A percentile compares a stretch with the other conserved stretches of the same genome.
phyloP scores from a whole-genome alignment of 2,888 invertebrate species.

The Altica lythri region DNA sequence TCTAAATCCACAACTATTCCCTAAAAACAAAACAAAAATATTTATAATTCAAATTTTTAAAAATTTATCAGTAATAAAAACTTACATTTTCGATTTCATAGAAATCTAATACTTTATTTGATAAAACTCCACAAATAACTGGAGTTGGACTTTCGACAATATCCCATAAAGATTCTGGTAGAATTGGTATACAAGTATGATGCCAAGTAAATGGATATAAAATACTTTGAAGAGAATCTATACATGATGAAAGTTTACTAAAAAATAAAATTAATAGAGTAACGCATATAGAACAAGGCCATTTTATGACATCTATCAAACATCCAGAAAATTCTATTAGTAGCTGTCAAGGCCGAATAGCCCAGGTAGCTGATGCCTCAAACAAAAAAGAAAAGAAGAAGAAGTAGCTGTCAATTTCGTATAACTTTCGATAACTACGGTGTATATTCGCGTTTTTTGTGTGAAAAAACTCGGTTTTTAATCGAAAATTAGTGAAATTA shows the following conservation, averaged over 20 bases:
- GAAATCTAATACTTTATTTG: slow-evolving; percentile 52
- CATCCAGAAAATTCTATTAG: no score
- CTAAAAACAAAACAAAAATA: slow-evolving; percentile 61
- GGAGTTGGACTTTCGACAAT: slow-evolving; percentile 77
- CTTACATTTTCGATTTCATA: slow-evolving; percentile 63
- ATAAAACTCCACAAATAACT: slow-evolving; percentile 73
- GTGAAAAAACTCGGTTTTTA: no score
- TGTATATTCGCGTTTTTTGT: no score
- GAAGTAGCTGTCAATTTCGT: no score
- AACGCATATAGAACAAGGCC: background rate
- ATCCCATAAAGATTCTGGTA: slow-evolving; percentile 72
- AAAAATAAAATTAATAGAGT: slow-evolving; percentile 34
- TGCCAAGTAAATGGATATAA: slow-evolving; percentile 86
- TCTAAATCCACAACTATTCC: slow-evolving; percentile 78
- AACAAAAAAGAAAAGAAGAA: no score
- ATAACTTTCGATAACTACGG: no score
- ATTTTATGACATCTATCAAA: no score
- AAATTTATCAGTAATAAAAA: no score
- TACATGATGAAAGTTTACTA: slow-evolving; percentile 73
- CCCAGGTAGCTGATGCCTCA: no score
- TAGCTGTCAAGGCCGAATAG: no score
- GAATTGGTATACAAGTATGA: slow-evolving; percentile 77
- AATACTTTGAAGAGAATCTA: slow-evolving; percentile 74
- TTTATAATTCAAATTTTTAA: no score
- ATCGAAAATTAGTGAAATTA: no score